Conservation (phyloP, 2,797 vertebrate genomes). For the Agapornis canus region DNA sequence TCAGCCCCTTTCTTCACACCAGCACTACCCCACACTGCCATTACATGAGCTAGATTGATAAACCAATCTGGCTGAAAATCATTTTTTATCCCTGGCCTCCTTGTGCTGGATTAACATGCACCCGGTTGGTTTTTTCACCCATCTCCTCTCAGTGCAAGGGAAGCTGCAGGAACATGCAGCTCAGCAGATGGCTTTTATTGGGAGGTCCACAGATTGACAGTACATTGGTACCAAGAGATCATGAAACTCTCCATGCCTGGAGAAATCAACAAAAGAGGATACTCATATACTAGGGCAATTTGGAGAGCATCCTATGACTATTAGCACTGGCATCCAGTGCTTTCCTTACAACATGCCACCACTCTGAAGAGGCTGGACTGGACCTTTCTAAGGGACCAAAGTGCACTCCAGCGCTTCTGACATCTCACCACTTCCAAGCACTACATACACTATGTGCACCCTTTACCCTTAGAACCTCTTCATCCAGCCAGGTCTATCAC, state of each 20-base stretch:
- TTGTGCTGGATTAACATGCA: not conserved
- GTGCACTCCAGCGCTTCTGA: not conserved
- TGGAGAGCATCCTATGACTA: not conserved
- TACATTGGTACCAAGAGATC: not conserved
- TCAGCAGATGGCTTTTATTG: not conserved
- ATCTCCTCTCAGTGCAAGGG: not conserved
- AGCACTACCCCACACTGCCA: not conserved
- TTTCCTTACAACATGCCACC: fast-evolving
- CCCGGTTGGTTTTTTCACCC: not conserved
- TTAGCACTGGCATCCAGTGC: not conserved
- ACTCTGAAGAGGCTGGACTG: not conserved
- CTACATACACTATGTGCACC: fast-evolving
- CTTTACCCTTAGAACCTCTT: not conserved
- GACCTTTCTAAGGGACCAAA: not conserved
- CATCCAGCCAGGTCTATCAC: not conserved
- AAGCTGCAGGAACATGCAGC: not conserved
- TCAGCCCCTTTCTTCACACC: not conserved
- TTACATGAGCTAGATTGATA: not conserved
- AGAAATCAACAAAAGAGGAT: not conserved
- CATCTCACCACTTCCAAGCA: not conserved
- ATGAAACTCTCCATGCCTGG: not conserved
- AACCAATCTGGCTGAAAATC: not conserved
- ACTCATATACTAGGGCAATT: not conserved
- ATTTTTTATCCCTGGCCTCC: not conserved
- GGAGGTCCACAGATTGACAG: not conserved